phyloP scores from a whole-genome alignment of 2,888 invertebrate species.

The Diploptera punctata region DNA sequence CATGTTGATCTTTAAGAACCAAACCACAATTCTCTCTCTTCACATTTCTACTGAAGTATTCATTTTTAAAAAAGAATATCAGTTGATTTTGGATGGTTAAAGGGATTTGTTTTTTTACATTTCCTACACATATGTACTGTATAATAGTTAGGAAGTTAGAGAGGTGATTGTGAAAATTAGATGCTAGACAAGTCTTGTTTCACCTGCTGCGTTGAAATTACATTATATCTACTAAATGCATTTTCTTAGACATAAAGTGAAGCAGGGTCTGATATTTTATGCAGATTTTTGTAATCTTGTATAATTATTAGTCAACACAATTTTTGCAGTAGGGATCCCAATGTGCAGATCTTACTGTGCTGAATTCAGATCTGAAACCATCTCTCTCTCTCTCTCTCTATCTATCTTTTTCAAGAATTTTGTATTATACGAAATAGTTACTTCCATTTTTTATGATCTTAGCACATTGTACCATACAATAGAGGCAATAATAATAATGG shows the following conservation, averaged over 20 bases:
- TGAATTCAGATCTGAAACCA: no score
- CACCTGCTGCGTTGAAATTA: constrained; percentile 21
- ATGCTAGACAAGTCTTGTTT: constrained; percentile 32
- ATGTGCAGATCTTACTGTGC: no score
- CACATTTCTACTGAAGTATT: constrained; percentile 4
- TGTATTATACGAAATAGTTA: no score
- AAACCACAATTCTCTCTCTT: constrained; percentile 3
- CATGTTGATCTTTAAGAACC: not conserved
- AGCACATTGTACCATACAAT: no score
- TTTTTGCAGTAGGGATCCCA: no score
- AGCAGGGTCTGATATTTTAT: constrained; percentile 19
- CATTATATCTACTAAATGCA: not conserved
- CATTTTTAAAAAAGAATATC: constrained; percentile 7
- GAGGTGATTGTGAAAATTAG: constrained; percentile 30
- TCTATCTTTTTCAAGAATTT: no score
- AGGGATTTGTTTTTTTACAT: constrained; percentile 12
- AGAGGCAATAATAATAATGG: no score
- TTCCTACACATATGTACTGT: constrained; percentile 30
- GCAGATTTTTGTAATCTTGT: not conserved
- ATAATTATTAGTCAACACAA: not conserved
- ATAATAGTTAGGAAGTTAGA: constrained; percentile 31
- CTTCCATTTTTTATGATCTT: no score
- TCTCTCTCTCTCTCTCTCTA: no score
- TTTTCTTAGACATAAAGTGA: not conserved
- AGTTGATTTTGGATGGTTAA: constrained; percentile 18